Base-by-base conservation (phyloP, 1,140 invertebrate species). In the Andricus grossulariae region DNA sequence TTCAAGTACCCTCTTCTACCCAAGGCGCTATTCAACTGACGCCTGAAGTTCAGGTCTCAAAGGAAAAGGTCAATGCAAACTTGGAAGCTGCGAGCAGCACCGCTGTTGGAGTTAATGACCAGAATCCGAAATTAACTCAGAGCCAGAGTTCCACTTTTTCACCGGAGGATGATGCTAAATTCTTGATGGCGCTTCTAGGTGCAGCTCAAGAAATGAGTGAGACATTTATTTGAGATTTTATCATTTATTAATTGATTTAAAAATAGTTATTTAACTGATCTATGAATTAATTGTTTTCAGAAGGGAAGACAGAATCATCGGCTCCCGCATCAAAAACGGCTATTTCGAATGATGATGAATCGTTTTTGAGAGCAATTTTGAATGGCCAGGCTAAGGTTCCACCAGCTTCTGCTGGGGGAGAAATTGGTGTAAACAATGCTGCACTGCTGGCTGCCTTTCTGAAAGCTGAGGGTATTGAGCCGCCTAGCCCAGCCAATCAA, bases 401-500 rank as follows among this genome's bases (percentile, higher is more conserved):
- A 60, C 50, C 80, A 57, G 50, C 76, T 2, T 72, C 82, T 4
- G 50, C 78, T 0, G 70, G 49, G 21, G 57, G 49, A 70, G 8
- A 81, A 74, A 73, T 19, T 80, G 93, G 93, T 25, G 92, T 93
- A 80, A 93, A 92, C 79, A 93, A 94, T 81, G 94, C 94, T 66
- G 94, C 94, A 39, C 88, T 95, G 39, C 88, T 95, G n/a, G 94
- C 94, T 10, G 92, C 94, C 3, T 84, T 95, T 74, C 87, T 95
- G 51, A 95, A 95, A 86, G 92, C 94, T 83, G 93, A 94, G 86
- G 94, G 94, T 18, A 94, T 95, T 82, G 94, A 93, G 81, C 94
- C 94, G 3, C 91, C 93, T 6, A 94, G 93, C 54, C 94, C 94
- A 79, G 92, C 86, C 83, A 93, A 88, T 60, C 79, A 84, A 3